Conservation (phyloP, 2,113 vertebrate species). For the Anhinga anhinga region DNA sequence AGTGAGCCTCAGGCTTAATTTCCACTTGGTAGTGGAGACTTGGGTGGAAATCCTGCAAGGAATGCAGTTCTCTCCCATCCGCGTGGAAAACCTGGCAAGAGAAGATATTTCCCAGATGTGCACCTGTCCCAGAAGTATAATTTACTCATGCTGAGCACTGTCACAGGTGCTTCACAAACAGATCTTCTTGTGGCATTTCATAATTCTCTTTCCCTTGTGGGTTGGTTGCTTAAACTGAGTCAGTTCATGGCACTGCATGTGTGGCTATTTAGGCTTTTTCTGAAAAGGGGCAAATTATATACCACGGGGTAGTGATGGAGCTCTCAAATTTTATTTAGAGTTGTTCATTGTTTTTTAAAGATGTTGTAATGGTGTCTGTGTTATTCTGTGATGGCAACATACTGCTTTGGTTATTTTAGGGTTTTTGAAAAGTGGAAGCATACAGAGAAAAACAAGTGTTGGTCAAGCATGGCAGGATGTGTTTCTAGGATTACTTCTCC, state of each 20-base stretch:
- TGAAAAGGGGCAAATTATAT: not conserved
- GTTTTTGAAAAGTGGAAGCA: not conserved
- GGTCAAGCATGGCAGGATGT: not conserved
- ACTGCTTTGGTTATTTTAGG: slow-evolving; percentile 35
- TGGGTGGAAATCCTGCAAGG: not conserved
- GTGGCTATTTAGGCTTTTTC: not conserved
- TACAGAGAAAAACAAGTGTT: slow-evolving; percentile 4
- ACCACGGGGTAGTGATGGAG: slow-evolving; percentile 36
- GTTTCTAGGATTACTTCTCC: not conserved
- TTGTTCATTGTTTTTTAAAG: slow-evolving; percentile 36
- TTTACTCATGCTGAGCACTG: not conserved
- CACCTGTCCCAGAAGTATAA: not conserved
- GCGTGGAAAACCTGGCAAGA: not conserved
- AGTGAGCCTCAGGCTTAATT: not conserved
- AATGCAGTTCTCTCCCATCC: not conserved
- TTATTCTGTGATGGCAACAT: slow-evolving; percentile 38
- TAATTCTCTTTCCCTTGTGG: not conserved
- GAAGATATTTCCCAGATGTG: not conserved
- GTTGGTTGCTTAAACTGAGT: not conserved
- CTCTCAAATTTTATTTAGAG: slow-evolving; percentile 51
- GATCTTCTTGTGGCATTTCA: not conserved
- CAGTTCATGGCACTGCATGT: fast-evolving
- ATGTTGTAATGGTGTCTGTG: not conserved
- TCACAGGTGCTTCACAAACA: not conserved
- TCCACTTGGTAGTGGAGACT: not conserved